A percentile compares a stretch with the other conserved stretches of the same genome.
Conservation (phyloP, 2,797 vertebrate genomes). For the Somateria mollissima region DNA sequence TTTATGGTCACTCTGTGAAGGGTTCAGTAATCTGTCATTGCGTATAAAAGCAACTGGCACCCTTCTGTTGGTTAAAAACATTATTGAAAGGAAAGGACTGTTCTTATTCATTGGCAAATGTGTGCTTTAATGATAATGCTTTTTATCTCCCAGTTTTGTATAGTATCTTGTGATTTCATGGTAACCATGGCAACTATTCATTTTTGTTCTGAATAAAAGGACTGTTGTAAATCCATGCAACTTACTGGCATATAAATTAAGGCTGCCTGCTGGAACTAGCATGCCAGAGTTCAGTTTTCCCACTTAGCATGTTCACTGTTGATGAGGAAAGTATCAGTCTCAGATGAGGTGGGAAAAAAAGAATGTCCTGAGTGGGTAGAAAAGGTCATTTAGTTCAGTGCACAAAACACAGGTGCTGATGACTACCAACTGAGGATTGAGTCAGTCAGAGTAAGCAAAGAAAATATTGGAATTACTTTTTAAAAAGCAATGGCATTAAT, state of each 20-base stretch:
- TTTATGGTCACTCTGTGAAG: neutral
- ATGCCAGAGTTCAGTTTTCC: neutral
- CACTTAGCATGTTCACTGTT: conserved; percentile 9
- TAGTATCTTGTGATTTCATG: neutral
- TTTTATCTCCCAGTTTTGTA: conserved; percentile 1
- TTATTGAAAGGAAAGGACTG: neutral
- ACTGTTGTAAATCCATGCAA: neutral
- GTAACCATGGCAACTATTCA: conserved; percentile 46
- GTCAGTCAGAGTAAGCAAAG: conserved; percentile 10
- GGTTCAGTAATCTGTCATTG: neutral
- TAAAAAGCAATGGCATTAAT: neutral
- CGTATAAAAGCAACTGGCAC: neutral
- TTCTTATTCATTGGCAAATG: neutral
- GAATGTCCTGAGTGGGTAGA: conserved; percentile 12
- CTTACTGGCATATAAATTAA: conserved; percentile 51
- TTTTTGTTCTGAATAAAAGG: conserved; percentile 43
- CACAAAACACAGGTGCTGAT: conserved; percentile 11
- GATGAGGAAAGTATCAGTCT: neutral
- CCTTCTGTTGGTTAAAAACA: neutral
- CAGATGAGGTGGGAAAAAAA: neutral
- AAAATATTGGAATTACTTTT: conserved; percentile 34
- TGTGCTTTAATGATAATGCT: conserved; percentile 10
- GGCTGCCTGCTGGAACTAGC: neutral
- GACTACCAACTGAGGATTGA: neutral
- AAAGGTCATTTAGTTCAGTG: conserved; percentile 44